Evolutionary conservation across 2,888 invertebrate species (phyloP).

Genomic region (Aporophyla nigra): DNA sequence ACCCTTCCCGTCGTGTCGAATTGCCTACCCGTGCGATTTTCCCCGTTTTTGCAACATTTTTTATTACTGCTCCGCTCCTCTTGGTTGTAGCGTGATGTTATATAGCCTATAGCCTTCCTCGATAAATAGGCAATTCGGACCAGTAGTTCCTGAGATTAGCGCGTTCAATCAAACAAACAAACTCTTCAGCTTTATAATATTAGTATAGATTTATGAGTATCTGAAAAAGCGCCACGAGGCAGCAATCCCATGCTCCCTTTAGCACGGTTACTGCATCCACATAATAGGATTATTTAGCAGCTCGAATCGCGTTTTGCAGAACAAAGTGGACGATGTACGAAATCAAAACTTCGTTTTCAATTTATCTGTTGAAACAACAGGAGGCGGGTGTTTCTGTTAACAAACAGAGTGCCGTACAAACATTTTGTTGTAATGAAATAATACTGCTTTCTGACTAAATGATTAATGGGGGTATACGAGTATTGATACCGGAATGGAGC

Average conservation of each 20-base stretch:
- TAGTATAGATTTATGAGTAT: too few relatives aligned
- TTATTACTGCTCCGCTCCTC: too few relatives aligned
- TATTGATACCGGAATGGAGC: not conserved
- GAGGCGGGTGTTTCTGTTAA: slow-evolving; percentile 18
- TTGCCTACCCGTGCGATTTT: too few relatives aligned
- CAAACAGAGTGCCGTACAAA: not conserved
- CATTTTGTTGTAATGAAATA: slow-evolving; percentile 14
- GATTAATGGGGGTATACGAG: not conserved
- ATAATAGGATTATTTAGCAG: slow-evolving; percentile 28
- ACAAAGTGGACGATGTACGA: slow-evolving; percentile 9
- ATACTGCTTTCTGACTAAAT: slow-evolving; percentile 2
- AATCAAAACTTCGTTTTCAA: slow-evolving; percentile 41
- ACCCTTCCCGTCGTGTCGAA: too few relatives aligned
- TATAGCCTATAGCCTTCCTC: too few relatives aligned
- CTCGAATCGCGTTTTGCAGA: not conserved
- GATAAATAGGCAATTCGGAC: too few relatives aligned
- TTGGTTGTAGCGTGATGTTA: too few relatives aligned
- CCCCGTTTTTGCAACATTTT: too few relatives aligned
- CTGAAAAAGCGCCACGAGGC: too few relatives aligned
- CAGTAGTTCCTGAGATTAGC: too few relatives aligned
- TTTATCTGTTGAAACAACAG: slow-evolving; percentile 16
- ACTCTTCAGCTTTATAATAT: too few relatives aligned
- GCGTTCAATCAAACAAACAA: too few relatives aligned
- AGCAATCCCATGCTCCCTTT: slow-evolving; percentile 11
- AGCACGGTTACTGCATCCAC: not conserved